Evolutionary conservation across 2,888 invertebrate species (phyloP).

Genomic region (Agrochola macilenta): DNA sequence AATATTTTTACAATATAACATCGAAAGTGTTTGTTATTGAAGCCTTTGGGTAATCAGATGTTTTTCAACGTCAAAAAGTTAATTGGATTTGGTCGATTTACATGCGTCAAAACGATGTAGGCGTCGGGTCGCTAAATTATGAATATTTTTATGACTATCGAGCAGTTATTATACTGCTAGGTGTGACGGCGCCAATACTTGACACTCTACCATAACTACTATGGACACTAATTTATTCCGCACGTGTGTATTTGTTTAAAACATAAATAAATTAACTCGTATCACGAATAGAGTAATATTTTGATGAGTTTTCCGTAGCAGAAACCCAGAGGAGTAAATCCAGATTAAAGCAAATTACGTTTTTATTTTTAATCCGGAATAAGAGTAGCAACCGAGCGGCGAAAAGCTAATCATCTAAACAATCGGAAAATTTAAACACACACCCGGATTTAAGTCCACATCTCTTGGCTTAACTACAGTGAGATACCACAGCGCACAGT

Average conservation of each 20-base stretch:
- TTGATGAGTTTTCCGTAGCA: conserved; percentile 11
- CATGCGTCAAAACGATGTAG: conserved; percentile 30
- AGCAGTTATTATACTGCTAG: conserved; percentile 19
- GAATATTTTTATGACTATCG: conserved; percentile 25
- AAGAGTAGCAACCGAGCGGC: conserved; percentile 13
- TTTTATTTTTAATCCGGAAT: conserved; percentile 25
- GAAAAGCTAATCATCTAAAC: conserved; percentile 37
- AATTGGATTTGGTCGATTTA: conserved; percentile 47
- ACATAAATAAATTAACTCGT: conserved; percentile 10
- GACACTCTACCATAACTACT: not conserved
- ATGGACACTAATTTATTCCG: conserved; percentile 5
- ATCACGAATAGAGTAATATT: not conserved
- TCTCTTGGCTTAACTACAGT: conserved; percentile 32
- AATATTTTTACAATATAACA: conserved; percentile 9
- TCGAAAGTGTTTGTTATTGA: not conserved
- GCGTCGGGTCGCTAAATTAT: conserved; percentile 10
- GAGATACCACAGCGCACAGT: conserved; percentile 26
- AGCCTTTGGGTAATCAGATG: conserved; percentile 4
- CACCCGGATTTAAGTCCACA: conserved; percentile 20
- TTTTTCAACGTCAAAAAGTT: conserved; percentile 12
- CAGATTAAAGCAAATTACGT: conserved; percentile 27
- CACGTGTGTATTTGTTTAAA: conserved; percentile 3
- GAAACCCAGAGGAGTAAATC: conserved; percentile 4
- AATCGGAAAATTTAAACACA: conserved; percentile 36
- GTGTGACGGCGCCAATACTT: not conserved